Evolutionary conservation across 2,797 vertebrate species (phyloP).

Genomic region (Hephaestus fuliginosus): DNA sequence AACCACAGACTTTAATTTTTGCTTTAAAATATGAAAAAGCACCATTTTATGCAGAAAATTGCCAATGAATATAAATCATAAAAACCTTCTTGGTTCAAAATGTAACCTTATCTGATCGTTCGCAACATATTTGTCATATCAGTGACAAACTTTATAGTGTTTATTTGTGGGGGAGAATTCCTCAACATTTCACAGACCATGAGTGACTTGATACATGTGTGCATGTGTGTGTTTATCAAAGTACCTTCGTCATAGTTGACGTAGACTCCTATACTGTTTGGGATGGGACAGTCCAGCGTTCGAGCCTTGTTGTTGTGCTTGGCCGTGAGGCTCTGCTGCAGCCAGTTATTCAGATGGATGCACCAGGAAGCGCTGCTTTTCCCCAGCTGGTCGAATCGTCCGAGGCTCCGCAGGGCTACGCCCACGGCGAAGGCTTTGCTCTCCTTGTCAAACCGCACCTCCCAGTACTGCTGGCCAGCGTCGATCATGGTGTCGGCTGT

Average conservation of each 20-base stretch:
- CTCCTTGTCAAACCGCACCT: constrained; percentile 93
- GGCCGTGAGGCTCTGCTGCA: constrained; percentile 96
- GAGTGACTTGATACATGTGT: neutral
- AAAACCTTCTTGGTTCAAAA: neutral
- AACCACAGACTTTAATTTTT: neutral
- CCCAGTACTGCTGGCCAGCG: constrained; percentile 94
- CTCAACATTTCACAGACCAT: neutral
- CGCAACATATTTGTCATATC: neutral
- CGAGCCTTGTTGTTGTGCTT: constrained; percentile 98
- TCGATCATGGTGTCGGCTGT: constrained; percentile 94
- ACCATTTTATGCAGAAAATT: neutral
- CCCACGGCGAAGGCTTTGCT: constrained; percentile 95
- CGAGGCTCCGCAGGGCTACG: constrained; percentile 91
- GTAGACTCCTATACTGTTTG: constrained; percentile 92
- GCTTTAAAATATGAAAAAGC: neutral
- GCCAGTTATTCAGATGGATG: constrained; percentile 97
- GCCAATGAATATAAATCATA: neutral
- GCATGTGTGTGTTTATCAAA: too few relatives aligned
- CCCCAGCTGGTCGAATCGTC: constrained; percentile 95
- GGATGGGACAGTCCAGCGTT: constrained; percentile 91
- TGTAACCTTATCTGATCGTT: neutral
- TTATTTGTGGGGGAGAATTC: neutral
- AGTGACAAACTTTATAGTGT: neutral
- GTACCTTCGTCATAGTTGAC: constrained; percentile 95
- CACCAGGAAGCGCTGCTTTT: constrained; percentile 95